phyloP scores from a whole-genome alignment of 2,113 vertebrate genomes.

The Menura novaehollandiae region DNA sequence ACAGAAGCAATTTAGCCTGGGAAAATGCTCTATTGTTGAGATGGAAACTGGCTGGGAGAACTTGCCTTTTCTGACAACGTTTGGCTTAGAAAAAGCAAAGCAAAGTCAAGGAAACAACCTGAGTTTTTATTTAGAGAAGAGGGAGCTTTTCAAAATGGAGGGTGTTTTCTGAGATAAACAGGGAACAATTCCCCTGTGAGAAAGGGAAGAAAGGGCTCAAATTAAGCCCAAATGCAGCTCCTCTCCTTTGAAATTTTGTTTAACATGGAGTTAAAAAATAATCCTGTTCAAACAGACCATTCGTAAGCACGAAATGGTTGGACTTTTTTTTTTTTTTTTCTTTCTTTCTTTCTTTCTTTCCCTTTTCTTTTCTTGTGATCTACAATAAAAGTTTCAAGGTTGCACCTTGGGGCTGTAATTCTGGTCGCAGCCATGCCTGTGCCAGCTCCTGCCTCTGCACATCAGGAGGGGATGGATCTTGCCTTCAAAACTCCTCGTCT shows the following conservation, averaged over 20 bases:
- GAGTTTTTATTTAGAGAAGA: conserved; percentile 8
- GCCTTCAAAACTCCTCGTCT: neutral
- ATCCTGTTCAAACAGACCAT: conserved; percentile 51
- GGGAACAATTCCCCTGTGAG: neutral
- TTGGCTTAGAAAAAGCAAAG: neutral
- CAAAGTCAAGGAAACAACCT: conserved; percentile 12
- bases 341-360: rapidly evolving
- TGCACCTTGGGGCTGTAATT: neutral
- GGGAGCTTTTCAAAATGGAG: neutral
- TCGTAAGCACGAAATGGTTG: neutral
- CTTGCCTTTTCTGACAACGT: neutral
- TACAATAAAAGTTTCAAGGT: conserved; percentile 1
- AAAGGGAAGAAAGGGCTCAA: conserved; percentile 3
- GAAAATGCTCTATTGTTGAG: conserved; percentile 3
- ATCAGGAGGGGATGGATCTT: neutral
- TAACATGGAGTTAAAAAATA: conserved; percentile 42
- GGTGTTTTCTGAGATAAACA: neutral
- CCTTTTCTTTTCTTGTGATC: neutral
- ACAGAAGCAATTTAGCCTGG: conserved; percentile 32
- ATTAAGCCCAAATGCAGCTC: neutral
- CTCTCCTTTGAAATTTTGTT: conserved; percentile 28
- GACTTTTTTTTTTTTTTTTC: neutral
- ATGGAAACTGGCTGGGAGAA: conserved; percentile 30
- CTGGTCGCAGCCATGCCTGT: neutral
- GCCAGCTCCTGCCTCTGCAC: neutral